Percentiles rank a stretch among this genome's conserved stretches.
Evolutionary conservation across 1,140 invertebrate species (phyloP).

Genomic region (Nymphalis io): DNA sequence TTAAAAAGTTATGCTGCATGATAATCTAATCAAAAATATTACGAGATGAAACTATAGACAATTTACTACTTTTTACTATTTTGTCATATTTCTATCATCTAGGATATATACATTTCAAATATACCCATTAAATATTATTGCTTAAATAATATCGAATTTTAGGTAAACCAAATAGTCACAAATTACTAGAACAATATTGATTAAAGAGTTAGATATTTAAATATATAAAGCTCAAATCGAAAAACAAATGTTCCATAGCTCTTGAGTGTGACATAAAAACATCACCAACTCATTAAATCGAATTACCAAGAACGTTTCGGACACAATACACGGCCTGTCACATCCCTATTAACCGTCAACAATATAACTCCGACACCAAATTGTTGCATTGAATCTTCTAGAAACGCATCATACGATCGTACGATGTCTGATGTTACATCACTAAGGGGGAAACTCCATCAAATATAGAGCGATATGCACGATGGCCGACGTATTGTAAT

Average conservation of each 20-base stretch:
- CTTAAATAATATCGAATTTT: too few species aligned
- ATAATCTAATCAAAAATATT: too few species aligned
- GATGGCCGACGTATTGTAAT: background rate
- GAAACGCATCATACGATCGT: constrained; percentile 31
- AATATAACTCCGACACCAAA: constrained; percentile 21
- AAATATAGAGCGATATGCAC: background rate
- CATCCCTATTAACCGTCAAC: constrained; percentile 25
- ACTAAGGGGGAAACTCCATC: background rate
- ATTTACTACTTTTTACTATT: too few species aligned
- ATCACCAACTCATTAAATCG: constrained; percentile 1
- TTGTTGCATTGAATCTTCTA: constrained; percentile 22
- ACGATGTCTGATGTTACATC: constrained; percentile 30
- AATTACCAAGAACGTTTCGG: constrained; percentile 17
- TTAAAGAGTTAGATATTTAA: background rate
- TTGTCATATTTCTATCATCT: too few species aligned
- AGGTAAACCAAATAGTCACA: too few species aligned
- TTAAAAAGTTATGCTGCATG: too few species aligned
- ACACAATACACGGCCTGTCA: constrained; percentile 13
- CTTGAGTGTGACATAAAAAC: background rate
- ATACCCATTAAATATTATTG: too few species aligned
- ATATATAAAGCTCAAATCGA: too few species aligned
- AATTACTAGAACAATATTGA: background rate
- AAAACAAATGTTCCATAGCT: background rate
- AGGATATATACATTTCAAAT: too few species aligned
- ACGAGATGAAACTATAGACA: too few species aligned